Conservation (phyloP, 2,797 vertebrate genomes). For the Gadopsis bispinosus region DNA sequence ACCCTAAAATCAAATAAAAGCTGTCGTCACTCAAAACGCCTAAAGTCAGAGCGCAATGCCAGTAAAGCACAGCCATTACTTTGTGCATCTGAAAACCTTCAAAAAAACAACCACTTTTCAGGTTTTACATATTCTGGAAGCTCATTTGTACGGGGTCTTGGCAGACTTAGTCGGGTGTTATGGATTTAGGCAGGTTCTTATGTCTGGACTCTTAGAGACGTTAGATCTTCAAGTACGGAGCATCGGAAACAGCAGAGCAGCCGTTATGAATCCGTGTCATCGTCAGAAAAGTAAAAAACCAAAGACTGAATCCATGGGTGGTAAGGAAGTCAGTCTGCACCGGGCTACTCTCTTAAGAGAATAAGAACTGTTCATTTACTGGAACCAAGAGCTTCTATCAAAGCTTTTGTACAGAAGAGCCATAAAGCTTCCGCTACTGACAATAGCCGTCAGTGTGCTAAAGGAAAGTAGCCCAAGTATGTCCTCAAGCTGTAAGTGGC, state of each 20-base stretch:
- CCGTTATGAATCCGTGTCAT: slow-evolving; percentile 51
- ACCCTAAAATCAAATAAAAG: slow-evolving; percentile 39
- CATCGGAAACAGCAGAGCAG: slow-evolving; percentile 45
- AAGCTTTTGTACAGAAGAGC: slow-evolving; percentile 49
- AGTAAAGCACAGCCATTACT: slow-evolving; percentile 49
- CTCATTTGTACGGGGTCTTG: slow-evolving; percentile 50
- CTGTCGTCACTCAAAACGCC: slow-evolving; percentile 29
- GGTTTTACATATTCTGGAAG: slow-evolving; percentile 33
- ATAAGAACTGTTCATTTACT: slow-evolving; percentile 64
- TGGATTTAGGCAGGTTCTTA: slow-evolving; percentile 51
- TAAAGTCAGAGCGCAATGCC: slow-evolving; percentile 16
- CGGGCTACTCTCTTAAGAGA: slow-evolving; percentile 45
- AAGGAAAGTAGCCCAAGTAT: slow-evolving; percentile 42
- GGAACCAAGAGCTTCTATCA: slow-evolving; percentile 60
- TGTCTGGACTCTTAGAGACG: slow-evolving; percentile 48
- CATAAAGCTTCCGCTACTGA: slow-evolving; percentile 42
- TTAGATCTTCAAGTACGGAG: slow-evolving; percentile 39
- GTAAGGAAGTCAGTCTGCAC: slow-evolving; percentile 52
- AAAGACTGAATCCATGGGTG: slow-evolving; percentile 58
- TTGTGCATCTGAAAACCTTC: slow-evolving; percentile 41
- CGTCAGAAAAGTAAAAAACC: slow-evolving; percentile 47
- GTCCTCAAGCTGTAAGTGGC: slow-evolving; percentile 51
- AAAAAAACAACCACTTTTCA: slow-evolving; percentile 42
- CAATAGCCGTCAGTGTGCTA: slow-evolving; percentile 42
- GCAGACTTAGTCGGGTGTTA: slow-evolving; percentile 47